These are phyloP conservation scores for Scatophagus argus DNA, from an alignment of 2,113 vertebrate genomes.

Conservation along the genomic window DNA sequence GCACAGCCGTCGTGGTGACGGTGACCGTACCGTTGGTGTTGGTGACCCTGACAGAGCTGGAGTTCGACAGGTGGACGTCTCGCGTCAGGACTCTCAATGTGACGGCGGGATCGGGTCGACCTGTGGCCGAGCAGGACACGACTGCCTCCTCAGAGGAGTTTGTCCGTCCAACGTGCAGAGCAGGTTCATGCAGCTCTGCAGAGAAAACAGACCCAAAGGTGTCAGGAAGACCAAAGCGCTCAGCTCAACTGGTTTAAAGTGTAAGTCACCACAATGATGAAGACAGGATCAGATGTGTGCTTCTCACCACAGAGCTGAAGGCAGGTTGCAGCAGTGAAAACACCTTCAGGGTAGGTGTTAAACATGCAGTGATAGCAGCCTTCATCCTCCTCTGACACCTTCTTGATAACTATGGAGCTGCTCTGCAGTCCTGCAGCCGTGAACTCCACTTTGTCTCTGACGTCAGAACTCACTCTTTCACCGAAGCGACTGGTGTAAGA, in stretches of 20 bases:
- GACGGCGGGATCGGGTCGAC: slow-evolving; percentile 54
- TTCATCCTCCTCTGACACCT: slow-evolving; percentile 43
- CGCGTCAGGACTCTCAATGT: slow-evolving; percentile 1
- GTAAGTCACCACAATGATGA: too few relatives aligned
- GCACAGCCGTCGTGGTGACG: slow-evolving; percentile 24
- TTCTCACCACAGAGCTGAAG: slow-evolving; percentile 59
- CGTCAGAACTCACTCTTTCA: not conserved
- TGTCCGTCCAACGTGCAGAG: slow-evolving; percentile 16
- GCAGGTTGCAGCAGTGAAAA: slow-evolving; percentile 11
- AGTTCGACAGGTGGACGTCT: not conserved
- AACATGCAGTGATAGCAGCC: slow-evolving; percentile 64
- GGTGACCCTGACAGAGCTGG: not conserved
- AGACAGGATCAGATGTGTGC: too few relatives aligned
- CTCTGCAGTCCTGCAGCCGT: not conserved
- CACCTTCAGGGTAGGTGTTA: slow-evolving; percentile 36
- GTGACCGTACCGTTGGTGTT: slow-evolving; percentile 54
- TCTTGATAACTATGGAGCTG: slow-evolving; percentile 49
- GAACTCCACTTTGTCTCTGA: slow-evolving; percentile 21
- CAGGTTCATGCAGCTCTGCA: slow-evolving; percentile 61
- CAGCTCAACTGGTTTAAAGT: too few relatives aligned
- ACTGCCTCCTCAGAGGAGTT: not conserved
- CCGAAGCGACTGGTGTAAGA: not conserved
- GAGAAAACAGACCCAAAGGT: not conserved
- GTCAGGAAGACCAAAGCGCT: too few relatives aligned
- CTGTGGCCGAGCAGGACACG: slow-evolving; percentile 65